Evolutionary conservation across 2,888 invertebrate genomes (phyloP).

Genomic region (Ischnura elegans): DNA sequence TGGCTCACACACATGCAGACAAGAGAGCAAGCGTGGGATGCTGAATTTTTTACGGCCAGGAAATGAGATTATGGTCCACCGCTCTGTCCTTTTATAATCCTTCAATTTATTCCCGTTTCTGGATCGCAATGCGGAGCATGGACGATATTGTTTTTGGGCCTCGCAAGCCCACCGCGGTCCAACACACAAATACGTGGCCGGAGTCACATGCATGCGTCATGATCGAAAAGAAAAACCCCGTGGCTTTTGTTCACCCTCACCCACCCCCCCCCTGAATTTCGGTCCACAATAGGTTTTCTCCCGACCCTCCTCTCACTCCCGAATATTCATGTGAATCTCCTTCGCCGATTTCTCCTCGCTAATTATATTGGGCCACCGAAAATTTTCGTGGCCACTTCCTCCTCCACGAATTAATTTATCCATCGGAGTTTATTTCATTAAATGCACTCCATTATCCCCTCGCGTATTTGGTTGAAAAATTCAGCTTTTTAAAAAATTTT

Average conservation of each 20-base stretch:
- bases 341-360: not conserved
- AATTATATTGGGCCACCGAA: slow-evolving; percentile 19
- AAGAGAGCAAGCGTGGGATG: not conserved
- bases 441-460: not conserved
- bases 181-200: not conserved
- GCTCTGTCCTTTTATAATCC: slow-evolving; percentile 47
- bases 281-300: not conserved
- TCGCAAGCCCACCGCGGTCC: not conserved
- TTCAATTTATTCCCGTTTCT: slow-evolving; percentile 49
- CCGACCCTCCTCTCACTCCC: not conserved
- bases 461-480: not conserved
- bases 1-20: not conserved
- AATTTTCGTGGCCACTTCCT: slow-evolving; percentile 21
- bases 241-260: slow-evolving; percentile 12
- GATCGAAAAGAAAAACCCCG: slow-evolving; percentile 29
- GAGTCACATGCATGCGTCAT: slow-evolving; percentile 25
- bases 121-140: slow-evolving; percentile 40
- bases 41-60: slow-evolving; percentile 44
- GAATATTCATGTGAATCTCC: slow-evolving; percentile 19
- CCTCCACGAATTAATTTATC: not conserved
- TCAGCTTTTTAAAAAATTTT: not conserved
- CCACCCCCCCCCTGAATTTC: no score
- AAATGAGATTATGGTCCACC: slow-evolving; percentile 52
- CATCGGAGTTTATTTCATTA: not conserved
- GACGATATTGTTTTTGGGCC: slow-evolving; percentile 37